Evolutionary conservation across 1,140 invertebrate genomes (phyloP), one percentile per base, ranked within the genome.

Genomic region (Sarcophaga peregrina): DNA sequence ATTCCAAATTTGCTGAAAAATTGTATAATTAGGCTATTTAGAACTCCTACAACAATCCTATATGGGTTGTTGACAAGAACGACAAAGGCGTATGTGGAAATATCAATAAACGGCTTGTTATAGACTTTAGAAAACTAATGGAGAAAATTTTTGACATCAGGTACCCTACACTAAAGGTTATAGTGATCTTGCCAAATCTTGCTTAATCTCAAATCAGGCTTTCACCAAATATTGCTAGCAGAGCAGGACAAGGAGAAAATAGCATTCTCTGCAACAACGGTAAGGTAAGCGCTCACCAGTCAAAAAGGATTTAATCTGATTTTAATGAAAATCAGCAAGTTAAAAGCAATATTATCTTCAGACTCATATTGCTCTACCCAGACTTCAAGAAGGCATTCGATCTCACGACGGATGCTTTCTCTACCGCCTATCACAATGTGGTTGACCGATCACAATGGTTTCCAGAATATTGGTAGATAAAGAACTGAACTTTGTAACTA

Each of bases 131-230:
- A 46, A 88, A 87, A 83, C 68, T 91, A 13, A 91, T 90, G 73
- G 84, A 86, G 47, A 87, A 84, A 82, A 90, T 86, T 3, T 86
- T 88, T 9, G 84, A 81, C 9, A 87, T 90, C 82, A 85, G 82
- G 46, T 93, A 91, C 86, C 92, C 92, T 5, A 85, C 94, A 13
- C 93, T 92, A 4, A 87, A 90, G n/a, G 92, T 93, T 13, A 52
- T 50, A 17, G 83, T 81, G 25, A 84, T 86, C 54, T 72, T 86
- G 80, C 52, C 85, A 13, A 84, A 85, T n/a, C 46, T 85, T 17
- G 15, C 46, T 50, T 20, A 72, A 82, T 58, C 72, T 76, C 6
- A 46, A 82, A 82, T 58, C 48, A 7, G 82, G 73, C 0, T 82
- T 82, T 62, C 73, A 82, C 20, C 82, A 82, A 58, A 82, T 82